Evolutionary conservation across 2,888 invertebrate genomes (phyloP).

Genomic region (Mechanitis messenoides): DNA sequence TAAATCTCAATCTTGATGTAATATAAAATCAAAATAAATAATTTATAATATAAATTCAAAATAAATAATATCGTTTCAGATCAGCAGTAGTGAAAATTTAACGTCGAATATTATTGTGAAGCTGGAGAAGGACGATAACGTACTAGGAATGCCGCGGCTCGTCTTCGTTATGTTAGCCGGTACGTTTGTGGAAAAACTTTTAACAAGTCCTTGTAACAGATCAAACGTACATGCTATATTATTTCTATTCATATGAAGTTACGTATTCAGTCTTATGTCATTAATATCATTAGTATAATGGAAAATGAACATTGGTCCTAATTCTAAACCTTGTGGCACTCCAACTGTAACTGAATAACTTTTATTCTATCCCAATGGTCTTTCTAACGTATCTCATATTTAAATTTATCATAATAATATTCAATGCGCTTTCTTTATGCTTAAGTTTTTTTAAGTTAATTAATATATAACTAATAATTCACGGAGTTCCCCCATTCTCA

Average conservation of each 20-base stretch:
- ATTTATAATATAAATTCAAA: background rate
- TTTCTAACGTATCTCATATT: no score
- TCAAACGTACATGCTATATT: background rate
- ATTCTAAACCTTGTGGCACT: no score
- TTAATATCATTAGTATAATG: no score
- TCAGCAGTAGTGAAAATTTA: slow-evolving; percentile 51
- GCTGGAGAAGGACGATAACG: slow-evolving; percentile 79
- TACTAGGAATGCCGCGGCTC: slow-evolving; percentile 85
- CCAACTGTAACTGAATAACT: no score
- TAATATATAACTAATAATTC: no score
- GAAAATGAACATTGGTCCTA: no score
- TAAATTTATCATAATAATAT: no score
- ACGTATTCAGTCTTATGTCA: no score
- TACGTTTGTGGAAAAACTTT: slow-evolving; percentile 39
- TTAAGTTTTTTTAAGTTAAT: no score
- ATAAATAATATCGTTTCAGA: slow-evolving; percentile 37
- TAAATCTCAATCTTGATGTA: background rate
- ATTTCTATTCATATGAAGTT: no score
- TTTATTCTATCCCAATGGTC: no score
- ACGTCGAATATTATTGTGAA: slow-evolving; percentile 81
- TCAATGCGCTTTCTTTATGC: no score
- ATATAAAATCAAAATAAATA: background rate
- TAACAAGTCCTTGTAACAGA: background rate
- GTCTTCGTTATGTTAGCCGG: slow-evolving; percentile 86
- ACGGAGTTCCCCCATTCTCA: slow-evolving; percentile 33